These are phyloP conservation scores for Drosophila parabipectinata DNA, from an alignment of 1,140 invertebrate species.

Conservation along the genomic window DNA sequence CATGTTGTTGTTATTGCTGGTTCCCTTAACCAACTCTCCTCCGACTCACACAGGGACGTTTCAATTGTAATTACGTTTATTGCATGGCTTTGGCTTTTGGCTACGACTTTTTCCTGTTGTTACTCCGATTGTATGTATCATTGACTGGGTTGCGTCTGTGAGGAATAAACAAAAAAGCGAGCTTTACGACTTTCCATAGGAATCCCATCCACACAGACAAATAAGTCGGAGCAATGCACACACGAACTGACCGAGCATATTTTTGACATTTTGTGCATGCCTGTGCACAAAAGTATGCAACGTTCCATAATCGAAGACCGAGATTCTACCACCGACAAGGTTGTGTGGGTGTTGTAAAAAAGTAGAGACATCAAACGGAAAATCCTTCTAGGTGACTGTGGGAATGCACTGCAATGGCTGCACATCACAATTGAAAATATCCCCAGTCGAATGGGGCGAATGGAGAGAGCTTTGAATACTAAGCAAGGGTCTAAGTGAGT, in stretches of 20 bases:
- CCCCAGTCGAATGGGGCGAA: constrained; percentile 15
- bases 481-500: constrained; percentile 29
- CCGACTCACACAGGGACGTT: constrained; percentile 9
- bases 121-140: constrained; percentile 23
- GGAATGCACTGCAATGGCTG: constrained; percentile 24
- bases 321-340: constrained; percentile 37
- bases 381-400: constrained; percentile 13
- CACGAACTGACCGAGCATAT: constrained; percentile 45
- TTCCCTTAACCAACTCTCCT: constrained; percentile 10
- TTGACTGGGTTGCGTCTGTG: constrained; percentile 33
- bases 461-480: constrained; percentile 20
- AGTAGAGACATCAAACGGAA: constrained; percentile 10
- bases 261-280: constrained; percentile 66
- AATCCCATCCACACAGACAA: background rate
- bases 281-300: constrained; percentile 57
- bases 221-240: constrained; percentile 9
- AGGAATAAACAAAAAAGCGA: constrained; percentile 11
- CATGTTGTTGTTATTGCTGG: constrained; percentile 38
- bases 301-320: constrained; percentile 58
- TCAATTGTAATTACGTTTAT: constrained; percentile 77
- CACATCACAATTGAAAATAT: constrained; percentile 11
- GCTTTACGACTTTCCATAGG: background rate
- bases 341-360: constrained; percentile 15
- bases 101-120: constrained; percentile 37
- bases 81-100: constrained; percentile 58